Conservation (phyloP, 1,140 invertebrate genomes). For the Cotesia chilonis region DNA sequence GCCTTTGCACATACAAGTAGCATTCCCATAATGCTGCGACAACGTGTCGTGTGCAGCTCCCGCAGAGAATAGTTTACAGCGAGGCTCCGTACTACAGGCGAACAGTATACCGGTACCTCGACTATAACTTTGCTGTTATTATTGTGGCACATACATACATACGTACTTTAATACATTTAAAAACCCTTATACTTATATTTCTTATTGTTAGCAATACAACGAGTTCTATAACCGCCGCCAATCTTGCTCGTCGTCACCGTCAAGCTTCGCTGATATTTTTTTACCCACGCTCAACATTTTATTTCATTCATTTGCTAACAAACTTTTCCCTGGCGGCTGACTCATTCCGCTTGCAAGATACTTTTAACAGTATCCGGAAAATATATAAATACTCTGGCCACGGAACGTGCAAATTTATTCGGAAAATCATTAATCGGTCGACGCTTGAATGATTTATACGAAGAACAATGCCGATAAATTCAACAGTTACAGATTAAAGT, state of each 20-base stretch:
- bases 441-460: conserved; percentile 23
- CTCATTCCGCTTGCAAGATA: background rate
- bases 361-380: background rate
- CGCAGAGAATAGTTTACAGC: conserved; percentile 13
- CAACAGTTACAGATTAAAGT: conserved; percentile 17
- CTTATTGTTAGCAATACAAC: background rate
- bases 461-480: conserved; percentile 26
- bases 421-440: conserved; percentile 29
- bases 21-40: conserved; percentile 46
- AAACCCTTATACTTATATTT: background rate
- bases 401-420: conserved; percentile 24
- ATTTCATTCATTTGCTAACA: background rate
- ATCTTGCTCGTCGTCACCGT: background rate
- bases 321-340: background rate
- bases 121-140: background rate
- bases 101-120: conserved; percentile 3
- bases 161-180: too few species aligned
- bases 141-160: background rate
- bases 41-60: conserved; percentile 36
- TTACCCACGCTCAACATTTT: conserved; percentile 1
- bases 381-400: background rate
- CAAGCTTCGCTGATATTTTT: conserved; percentile 22
- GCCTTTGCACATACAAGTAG: conserved; percentile 21
- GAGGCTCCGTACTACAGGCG: background rate
- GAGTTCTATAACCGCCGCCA: conserved; percentile 13